Conservation (phyloP, 2,797 vertebrate genomes). For the Leucoraja ocellata region DNA sequence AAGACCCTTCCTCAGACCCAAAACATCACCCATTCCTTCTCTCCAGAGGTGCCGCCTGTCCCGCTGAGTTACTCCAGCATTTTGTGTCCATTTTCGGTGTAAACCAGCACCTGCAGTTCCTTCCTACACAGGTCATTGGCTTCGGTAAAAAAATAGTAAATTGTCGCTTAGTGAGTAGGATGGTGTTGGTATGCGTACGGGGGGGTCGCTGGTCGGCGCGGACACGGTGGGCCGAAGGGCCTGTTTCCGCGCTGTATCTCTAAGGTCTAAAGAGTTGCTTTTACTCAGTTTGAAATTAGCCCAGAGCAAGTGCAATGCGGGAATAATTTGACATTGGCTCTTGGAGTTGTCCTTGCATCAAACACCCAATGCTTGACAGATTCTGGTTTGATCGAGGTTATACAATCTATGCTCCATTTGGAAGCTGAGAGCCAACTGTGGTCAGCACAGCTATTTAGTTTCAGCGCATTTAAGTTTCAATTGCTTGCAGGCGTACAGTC, state of each 20-base stretch:
- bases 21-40: too few relatives aligned
- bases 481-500: neutral
- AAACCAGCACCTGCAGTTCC: too few relatives aligned
- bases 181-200: too few relatives aligned
- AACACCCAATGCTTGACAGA: neutral
- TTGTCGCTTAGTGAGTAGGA: too few relatives aligned
- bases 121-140: too few relatives aligned
- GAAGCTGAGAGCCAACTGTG: neutral
- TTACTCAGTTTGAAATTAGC: neutral
- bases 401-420: neutral
- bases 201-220: too few relatives aligned
- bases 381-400: neutral
- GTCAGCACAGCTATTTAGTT: neutral
- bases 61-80: too few relatives aligned
- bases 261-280: neutral
- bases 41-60: too few relatives aligned
- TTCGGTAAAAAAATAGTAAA: too few relatives aligned
- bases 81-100: too few relatives aligned
- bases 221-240: too few relatives aligned
- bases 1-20: too few relatives aligned
- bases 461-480: neutral
- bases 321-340: neutral
- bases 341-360: neutral
- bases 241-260: neutral
- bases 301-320: neutral